Conservation (phyloP, 2,113 vertebrate genomes). For the Gnathochromis pfefferi region DNA sequence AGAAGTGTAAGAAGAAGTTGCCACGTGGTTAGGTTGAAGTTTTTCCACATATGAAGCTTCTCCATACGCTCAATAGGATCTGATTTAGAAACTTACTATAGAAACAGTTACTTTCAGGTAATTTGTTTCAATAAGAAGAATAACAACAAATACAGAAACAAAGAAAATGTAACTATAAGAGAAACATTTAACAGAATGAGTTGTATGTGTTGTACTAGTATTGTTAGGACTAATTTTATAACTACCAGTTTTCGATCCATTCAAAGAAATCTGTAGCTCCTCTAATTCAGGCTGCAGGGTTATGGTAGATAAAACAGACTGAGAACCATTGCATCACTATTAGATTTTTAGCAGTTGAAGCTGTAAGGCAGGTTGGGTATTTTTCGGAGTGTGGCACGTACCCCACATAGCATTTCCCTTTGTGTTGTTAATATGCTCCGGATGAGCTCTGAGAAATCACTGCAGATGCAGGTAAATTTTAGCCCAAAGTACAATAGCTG, state of each 20-base stretch:
- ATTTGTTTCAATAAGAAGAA: not conserved
- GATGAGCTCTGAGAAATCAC: not conserved
- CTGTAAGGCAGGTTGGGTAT: not conserved
- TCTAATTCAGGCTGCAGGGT: not conserved
- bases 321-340: not conserved
- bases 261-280: not conserved
- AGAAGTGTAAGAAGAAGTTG: not conserved
- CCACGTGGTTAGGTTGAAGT: not conserved
- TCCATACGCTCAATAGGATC: not conserved
- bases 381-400: not conserved
- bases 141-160: not conserved
- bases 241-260: not conserved
- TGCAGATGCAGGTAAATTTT: slow-evolving; percentile 2
- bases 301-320: not conserved
- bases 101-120: not conserved
- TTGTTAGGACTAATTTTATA: not conserved
- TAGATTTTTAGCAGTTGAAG: not conserved
- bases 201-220: not conserved
- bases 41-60: not conserved
- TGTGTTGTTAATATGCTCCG: not conserved
- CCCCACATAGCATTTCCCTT: not conserved
- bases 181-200: not conserved
- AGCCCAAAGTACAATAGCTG: slow-evolving; percentile 1
- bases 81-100: not conserved
- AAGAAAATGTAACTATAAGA: not conserved